Evolutionary conservation across 2,797 vertebrate species (phyloP), one percentile per base, ranked within the genome.

Genomic region (Neosilurus hyrtlii): DNA sequence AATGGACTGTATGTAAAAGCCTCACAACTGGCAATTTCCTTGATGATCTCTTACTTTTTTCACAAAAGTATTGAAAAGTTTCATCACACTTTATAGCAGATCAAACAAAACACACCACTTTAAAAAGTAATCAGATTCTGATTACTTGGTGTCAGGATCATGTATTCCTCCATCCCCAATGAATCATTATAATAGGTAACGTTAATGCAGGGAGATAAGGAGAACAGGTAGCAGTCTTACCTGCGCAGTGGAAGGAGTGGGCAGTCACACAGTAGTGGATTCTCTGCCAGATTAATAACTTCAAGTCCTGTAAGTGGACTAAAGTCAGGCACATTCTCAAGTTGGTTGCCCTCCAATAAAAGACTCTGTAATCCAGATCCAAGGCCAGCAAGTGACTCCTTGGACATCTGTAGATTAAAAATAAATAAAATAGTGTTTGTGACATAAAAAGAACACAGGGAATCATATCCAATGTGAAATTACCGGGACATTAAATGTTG

Each of bases 191-290:
- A 10, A 51, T 52, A 52, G 61, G 49, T 79, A 20, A 65, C 52
- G 24, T 52, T 51, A 49, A 52, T 1, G 3, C 14, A 66, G 7
- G 37, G 8, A 68, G 35, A 49, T 62, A 68, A 57, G 2, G 30
- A 78, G 22, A 37, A 37, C 54, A 15, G 2, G 62, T n/a, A 52
- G 9, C 74, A 71, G 59, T 87, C 95, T 93, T 91, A 98, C 97
- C 94, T 93, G 92, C 85, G 94, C 66, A 99, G 92, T 0, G 93
- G 94, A 82, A 99, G 93, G 83, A 99, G 94, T 73, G 93, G 95
- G 88, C 97, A 99, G 92, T 97, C 92, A 0, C 98, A 99, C 88
- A 91, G 93, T 89, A 99, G 95, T 74, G 97, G 96, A 83, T 98
- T 96, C 10, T 95, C 93, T 0, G 94, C 94, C 88, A 99, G 93